Base-by-base conservation (phyloP, 2,888 invertebrate species). In the Alloplasta piceator region DNA sequence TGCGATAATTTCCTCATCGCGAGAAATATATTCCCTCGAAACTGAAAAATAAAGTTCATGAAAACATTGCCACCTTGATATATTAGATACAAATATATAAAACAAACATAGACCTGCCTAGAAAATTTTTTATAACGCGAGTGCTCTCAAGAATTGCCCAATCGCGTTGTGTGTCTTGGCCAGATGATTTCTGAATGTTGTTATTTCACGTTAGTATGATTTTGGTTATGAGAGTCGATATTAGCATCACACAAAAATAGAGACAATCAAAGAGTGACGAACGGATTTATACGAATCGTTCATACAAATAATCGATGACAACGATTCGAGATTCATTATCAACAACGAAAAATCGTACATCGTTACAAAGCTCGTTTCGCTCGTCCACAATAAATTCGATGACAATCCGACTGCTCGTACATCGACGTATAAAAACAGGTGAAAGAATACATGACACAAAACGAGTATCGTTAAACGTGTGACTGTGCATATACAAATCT, bases 101-200 rank as follows among this genome's bases (percentile, higher is more conserved):
- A 41, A 55, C 43, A 43, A 12, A 68, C n/a, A 48, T 50, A 58
- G 7, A 26, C 76, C 75, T 80, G 76, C 75, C 72, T 72, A 26
- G 61, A 64, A 38, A 12, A 55, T 5, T 52, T 26, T 58, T 55
- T 16, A 36, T 41, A 60, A 81, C 12, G 64, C 64, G 46, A 67
- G 80, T 74, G 56, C 77, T 74, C 61, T 73, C 64, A 41, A 50
- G 26, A 10, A 68, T 85, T 89, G 89, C 89, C 89, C 89, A 86
- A 89, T 86, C 86, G 85, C 90, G 90, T 90, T 90, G 90, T 89
- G 90, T 90, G 90, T 90, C 90, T 88, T 88, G 88, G 77, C 83
- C 85, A 84, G 85, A 87, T 86, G 83, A 76, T 75, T 52, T 26
- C 61, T 64, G 52, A 76, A 41, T 16, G 48, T 80, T 77, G 67